Percentiles rank a stretch among this genome's conserved stretches.
Evolutionary conservation across 2,888 invertebrate genomes (phyloP).

Genomic region (Cordilura impudica): DNA sequence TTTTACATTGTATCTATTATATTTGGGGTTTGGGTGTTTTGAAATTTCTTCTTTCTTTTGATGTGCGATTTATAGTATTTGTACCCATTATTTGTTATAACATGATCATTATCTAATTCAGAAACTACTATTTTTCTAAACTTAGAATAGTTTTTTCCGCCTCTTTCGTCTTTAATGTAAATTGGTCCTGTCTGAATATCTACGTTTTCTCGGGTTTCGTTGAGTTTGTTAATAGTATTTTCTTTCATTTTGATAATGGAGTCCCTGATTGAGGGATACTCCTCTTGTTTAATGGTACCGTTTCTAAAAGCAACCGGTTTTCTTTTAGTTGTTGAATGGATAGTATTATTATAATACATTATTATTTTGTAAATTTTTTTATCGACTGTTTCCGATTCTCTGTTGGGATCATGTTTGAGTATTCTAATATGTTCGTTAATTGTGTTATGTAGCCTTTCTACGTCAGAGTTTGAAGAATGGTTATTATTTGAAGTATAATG

Average conservation of each 20-base stretch:
- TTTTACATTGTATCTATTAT: too few species aligned
- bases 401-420: constrained; percentile 54
- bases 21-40: too few species aligned
- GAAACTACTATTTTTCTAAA: constrained; percentile 18
- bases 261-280: too few species aligned
- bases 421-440: constrained; percentile 61
- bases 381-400: constrained; percentile 43
- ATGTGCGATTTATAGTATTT: constrained; percentile 30
- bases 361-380: constrained; percentile 54
- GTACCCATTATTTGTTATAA: constrained; percentile 19
- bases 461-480: too few species aligned
- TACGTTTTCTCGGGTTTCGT: not conserved
- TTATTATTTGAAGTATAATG: too few species aligned
- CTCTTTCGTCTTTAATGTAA: constrained; percentile 22
- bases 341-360: constrained; percentile 56
- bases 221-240: not conserved
- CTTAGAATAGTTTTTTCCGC: constrained; percentile 23
- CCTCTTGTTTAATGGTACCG: too few species aligned
- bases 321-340: constrained; percentile 46
- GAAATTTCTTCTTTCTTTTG: constrained; percentile 10
- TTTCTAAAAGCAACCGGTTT: not conserved
- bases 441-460: too few species aligned
- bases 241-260: too few species aligned
- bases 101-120: constrained; percentile 9
- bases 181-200: not conserved